Evolutionary conservation across 1,140 invertebrate genomes (phyloP), one percentile per base, ranked within the genome.

Genomic region (Cydia fagiglandana): DNA sequence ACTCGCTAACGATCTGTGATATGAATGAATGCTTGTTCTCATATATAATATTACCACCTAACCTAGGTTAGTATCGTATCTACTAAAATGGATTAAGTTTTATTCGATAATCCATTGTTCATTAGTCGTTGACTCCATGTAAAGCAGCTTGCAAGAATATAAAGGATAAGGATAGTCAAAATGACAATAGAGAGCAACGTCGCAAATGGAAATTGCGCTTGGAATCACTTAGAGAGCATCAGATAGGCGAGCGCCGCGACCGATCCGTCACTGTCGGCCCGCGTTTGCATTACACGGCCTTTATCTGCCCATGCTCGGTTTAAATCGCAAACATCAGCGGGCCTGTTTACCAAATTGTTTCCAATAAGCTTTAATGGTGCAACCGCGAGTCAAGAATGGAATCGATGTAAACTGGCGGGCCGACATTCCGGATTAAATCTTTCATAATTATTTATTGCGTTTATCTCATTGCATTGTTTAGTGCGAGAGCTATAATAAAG

Each of bases 291-390:
- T 91, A 89, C 88, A 86, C 86, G 82, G 86, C 89, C 81, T 92
- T 92, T 91, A 91, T 92, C 91, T 85, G 87, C 84, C 78, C 82
- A 78, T 81, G 89, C 84, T 84, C 84, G 82, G 80, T 86, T 90
- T 87, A 85, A 90, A 91, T 91, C 88, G 89, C 86, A 84, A 87
- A 89, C 88, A 91, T 91, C 89, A 86, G 84, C 86, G 83, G 84
- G 81, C 81, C 85, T 91, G 91, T 91, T 91, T 87, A 87, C 91
- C 89, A 91, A 91, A 92, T 91, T 90, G 88, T 91, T 92, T 91
- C 88, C 89, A 89, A 91, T 91, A 90, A 88, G 85, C 85, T 86
- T 88, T 84, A 90, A 90, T 88, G 85, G 82, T 86, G 83, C 82
- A 90, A 86, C 82, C 77, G 78, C 81, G 83, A 76, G 81, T 83